Percentiles rank a stretch among this genome's conserved stretches.
These are phyloP conservation scores for Zaprionus ghesquierei DNA, from an alignment of 1,140 invertebrate genomes.

Conservation along the genomic window DNA sequence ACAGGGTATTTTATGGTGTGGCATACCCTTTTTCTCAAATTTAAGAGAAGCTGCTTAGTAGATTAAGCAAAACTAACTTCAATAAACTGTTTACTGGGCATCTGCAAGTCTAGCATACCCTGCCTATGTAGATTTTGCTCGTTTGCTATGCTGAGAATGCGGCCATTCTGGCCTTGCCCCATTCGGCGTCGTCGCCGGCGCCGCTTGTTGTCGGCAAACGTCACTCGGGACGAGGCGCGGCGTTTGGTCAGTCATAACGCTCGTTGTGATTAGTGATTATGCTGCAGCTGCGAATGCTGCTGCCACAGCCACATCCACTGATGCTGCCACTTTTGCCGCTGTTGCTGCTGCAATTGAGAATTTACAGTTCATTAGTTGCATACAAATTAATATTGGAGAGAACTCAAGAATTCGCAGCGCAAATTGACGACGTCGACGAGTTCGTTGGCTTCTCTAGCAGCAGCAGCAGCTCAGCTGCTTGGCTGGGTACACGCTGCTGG, in stretches of 20 bases:
- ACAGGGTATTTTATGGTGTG: not conserved
- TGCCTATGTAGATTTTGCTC: not conserved
- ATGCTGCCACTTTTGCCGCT: no score
- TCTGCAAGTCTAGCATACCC: not conserved
- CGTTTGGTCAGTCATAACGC: conserved; percentile 16
- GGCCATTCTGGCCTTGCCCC: conserved; percentile 19
- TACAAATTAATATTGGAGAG: conserved; percentile 25
- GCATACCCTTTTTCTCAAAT: not conserved
- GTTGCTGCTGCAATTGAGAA: conserved; percentile 42
- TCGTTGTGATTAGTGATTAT: conserved; percentile 32
- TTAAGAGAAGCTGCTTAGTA: not conserved
- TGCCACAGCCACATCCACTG: no score
- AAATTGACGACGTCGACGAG: not conserved
- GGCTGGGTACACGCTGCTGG: conserved; percentile 12
- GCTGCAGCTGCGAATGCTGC: conserved; percentile 29
- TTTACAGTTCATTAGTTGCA: conserved; percentile 47
- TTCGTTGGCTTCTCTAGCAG: conserved; percentile 11
- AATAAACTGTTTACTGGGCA: not conserved
- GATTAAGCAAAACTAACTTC: no score
- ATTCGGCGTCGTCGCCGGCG: not conserved
- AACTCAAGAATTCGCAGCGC: not conserved
- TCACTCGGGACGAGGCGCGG: not conserved
- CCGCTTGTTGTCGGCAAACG: not conserved
- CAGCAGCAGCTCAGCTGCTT: no score
- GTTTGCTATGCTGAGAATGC: conserved; percentile 46